phyloP scores from a whole-genome alignment of 2,888 invertebrate genomes.

The Lysandra bellargus region DNA sequence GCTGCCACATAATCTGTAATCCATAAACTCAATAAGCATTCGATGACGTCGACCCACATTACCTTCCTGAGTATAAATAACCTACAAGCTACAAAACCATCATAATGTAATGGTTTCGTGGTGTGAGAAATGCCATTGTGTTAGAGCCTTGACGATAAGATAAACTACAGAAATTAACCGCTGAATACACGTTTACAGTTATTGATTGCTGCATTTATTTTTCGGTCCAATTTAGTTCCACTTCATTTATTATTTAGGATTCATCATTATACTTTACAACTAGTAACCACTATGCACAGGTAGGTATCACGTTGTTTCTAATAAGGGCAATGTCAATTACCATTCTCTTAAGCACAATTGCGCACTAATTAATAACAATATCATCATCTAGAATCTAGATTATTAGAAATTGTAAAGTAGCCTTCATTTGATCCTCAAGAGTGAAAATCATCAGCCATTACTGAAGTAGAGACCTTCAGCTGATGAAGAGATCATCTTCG shows the following conservation, averaged over 20 bases:
- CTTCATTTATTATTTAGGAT: slow-evolving; percentile 9
- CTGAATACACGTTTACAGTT: slow-evolving; percentile 40
- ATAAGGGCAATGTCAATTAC: background rate
- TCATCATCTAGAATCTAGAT: background rate
- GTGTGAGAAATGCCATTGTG: slow-evolving; percentile 57
- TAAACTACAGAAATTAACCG: slow-evolving; percentile 43
- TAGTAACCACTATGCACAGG: no score
- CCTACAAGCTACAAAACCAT: slow-evolving; percentile 10
- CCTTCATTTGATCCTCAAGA: background rate
- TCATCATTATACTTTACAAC: no score
- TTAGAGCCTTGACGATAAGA: slow-evolving; percentile 63
- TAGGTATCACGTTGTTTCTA: background rate
- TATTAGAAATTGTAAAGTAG: no score
- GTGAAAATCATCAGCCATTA: background rate
- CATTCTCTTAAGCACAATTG: background rate
- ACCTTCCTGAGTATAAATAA: slow-evolving; percentile 1
- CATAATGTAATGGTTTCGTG: slow-evolving; percentile 3
- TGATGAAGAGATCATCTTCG: background rate
- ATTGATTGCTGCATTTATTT: slow-evolving; percentile 26
- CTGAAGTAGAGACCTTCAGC: background rate
- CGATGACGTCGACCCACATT: slow-evolving; percentile 10
- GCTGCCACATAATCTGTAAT: background rate
- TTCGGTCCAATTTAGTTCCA: slow-evolving; percentile 10
- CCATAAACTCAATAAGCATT: slow-evolving; percentile 20
- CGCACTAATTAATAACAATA: background rate